Percentiles rank a stretch among this genome's conserved stretches.
Evolutionary conservation across 2,888 invertebrate species (phyloP).

Genomic region (Yponomeuta cagnagella): DNA sequence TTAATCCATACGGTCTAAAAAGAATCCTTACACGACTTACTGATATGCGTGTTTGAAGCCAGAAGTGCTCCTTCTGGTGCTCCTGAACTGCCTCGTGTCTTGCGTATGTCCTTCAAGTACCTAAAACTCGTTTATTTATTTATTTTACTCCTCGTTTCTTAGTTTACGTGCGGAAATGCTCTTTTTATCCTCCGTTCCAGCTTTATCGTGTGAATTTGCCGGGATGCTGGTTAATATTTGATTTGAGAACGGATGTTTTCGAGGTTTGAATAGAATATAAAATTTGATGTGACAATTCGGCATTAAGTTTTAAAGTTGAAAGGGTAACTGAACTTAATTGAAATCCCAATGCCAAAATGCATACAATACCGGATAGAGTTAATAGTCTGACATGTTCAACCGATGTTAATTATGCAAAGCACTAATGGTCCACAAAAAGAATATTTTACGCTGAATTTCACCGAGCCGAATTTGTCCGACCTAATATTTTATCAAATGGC

Average conservation of each 20-base stretch:
- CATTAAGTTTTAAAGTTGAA: neutral
- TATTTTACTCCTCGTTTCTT: constrained; percentile 46
- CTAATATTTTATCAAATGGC: too few relatives aligned
- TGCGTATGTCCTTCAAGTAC: constrained; percentile 52
- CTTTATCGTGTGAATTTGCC: constrained; percentile 16
- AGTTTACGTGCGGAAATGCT: constrained; percentile 57
- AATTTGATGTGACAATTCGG: neutral
- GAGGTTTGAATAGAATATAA: neutral
- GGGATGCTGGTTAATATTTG: neutral
- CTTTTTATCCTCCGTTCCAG: constrained; percentile 7
- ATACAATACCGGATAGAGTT: neutral
- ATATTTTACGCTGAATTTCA: constrained; percentile 17
- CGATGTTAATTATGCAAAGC: constrained; percentile 66
- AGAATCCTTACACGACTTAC: too few relatives aligned
- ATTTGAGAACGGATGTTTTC: neutral
- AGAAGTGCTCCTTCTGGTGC: neutral
- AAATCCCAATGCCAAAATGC: neutral
- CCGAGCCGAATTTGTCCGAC: too few relatives aligned
- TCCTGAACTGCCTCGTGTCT: neutral
- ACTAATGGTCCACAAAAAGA: constrained; percentile 57
- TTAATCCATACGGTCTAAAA: too few relatives aligned
- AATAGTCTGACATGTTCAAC: constrained; percentile 28
- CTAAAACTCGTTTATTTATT: constrained; percentile 61
- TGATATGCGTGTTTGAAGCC: too few relatives aligned
- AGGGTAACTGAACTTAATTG: neutral